These are phyloP conservation scores for Tachuris rubrigastra DNA, from an alignment of 2,113 vertebrate species.

Conservation along the genomic window DNA sequence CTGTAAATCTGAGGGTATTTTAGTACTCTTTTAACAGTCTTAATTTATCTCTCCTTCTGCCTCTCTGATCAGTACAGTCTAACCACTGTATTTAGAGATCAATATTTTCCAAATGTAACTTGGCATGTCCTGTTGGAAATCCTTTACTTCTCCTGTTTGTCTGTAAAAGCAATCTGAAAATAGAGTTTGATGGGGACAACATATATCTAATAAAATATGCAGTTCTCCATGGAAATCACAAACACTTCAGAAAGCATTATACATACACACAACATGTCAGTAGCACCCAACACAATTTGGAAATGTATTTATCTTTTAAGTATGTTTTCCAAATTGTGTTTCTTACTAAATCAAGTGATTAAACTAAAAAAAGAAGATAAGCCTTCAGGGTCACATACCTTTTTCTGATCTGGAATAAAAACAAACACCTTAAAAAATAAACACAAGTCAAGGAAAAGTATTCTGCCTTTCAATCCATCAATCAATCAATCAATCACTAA, in stretches of 20 bases:
- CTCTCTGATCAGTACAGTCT: not conserved
- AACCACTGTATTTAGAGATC: not conserved
- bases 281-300: not conserved
- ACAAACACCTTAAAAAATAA: not conserved
- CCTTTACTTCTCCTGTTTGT: not conserved
- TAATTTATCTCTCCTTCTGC: not conserved
- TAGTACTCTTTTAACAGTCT: not conserved
- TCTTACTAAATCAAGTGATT: not conserved
- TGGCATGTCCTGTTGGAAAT: not conserved
- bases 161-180: not conserved
- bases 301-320: not conserved
- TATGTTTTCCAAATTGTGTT: not conserved
- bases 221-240: not conserved
- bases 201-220: not conserved
- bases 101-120: not conserved
- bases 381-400: not conserved
- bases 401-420: not conserved
- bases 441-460: not conserved
- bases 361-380: not conserved
- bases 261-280: not conserved
- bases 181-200: not conserved
- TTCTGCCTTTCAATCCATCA: not conserved
- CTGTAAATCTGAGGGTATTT: not conserved
- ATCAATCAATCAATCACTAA: not conserved
- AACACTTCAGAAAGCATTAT: not conserved